Conservation (phyloP, 2,113 vertebrate species). For the Prochilodus magdalenae region DNA sequence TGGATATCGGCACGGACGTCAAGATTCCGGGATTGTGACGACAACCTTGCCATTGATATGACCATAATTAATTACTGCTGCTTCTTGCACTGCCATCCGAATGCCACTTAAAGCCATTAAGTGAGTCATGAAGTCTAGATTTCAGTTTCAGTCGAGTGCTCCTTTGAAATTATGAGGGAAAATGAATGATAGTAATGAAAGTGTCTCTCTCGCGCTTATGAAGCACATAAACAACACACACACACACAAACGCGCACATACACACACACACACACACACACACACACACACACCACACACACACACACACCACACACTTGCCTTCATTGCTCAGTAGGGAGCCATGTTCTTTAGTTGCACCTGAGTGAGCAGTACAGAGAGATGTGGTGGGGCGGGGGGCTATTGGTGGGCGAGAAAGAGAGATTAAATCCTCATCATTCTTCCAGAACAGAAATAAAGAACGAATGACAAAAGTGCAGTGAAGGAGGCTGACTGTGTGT, state of each 20-base stretch:
- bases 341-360: constrained; percentile 54
- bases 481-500: neutral
- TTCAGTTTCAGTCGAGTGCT: neutral
- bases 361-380: constrained; percentile 49
- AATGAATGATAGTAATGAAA: constrained; percentile 40
- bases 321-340: constrained; percentile 60
- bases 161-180: constrained; percentile 16
- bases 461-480: constrained; percentile 11
- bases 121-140: constrained; percentile 2
- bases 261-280: constrained; percentile 33
- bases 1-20: neutral
- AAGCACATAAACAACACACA: constrained; percentile 54
- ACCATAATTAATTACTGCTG: neutral
- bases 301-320: constrained; percentile 27
- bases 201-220: neutral
- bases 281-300: neutral
- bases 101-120: neutral
- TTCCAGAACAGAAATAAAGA: constrained; percentile 14
- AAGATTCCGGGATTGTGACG: neutral
- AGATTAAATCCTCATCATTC: constrained; percentile 32
- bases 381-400: constrained; percentile 13
- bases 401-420: neutral
- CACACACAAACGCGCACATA: constrained; percentile 50
- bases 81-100: neutral
- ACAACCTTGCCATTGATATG: neutral